Conservation (phyloP, 2,888 invertebrate genomes). For the Phyllotreta striolata region DNA sequence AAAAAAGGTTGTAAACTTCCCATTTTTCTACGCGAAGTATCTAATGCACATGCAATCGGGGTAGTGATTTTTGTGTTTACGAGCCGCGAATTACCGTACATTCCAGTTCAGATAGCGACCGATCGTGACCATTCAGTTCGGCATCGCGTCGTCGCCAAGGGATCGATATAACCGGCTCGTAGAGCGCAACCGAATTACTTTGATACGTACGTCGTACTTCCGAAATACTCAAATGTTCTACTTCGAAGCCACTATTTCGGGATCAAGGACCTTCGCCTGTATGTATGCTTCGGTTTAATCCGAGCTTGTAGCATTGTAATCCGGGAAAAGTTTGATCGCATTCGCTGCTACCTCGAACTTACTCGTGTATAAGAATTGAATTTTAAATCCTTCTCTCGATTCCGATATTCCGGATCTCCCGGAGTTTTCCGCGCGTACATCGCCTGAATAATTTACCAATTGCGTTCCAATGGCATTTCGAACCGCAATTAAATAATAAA, state of each 20-base stretch:
- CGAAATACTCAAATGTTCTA: constrained; percentile 28
- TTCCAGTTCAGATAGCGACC: constrained; percentile 56
- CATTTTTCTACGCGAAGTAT: constrained; percentile 2
- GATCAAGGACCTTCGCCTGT: constrained; percentile 27
- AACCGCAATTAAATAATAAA: background rate
- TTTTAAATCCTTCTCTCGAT: constrained; percentile 1
- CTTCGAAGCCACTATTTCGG: constrained; percentile 20
- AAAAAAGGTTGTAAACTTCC: background rate
- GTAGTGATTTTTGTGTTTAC: constrained; percentile 59
- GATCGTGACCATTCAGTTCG: constrained; percentile 44
- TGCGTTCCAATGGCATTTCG: too few species aligned
- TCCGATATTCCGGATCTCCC: too few species aligned
- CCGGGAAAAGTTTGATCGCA: constrained; percentile 5
- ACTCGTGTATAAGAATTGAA: constrained; percentile 2
- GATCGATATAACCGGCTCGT: constrained; percentile 44
- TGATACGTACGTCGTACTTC: constrained; percentile 26
- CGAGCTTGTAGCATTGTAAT: constrained; percentile 13
- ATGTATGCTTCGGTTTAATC: constrained; percentile 17
- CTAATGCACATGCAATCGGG: constrained; percentile 51
- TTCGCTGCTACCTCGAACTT: background rate
- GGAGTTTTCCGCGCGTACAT: too few species aligned
- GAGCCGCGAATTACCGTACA: constrained; percentile 56
- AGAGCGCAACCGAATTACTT: constrained; percentile 39
- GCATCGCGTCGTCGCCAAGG: constrained; percentile 45
- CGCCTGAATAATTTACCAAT: too few species aligned